Conservation (phyloP, 2,797 vertebrate species). For the Babyrousa celebensis region DNA sequence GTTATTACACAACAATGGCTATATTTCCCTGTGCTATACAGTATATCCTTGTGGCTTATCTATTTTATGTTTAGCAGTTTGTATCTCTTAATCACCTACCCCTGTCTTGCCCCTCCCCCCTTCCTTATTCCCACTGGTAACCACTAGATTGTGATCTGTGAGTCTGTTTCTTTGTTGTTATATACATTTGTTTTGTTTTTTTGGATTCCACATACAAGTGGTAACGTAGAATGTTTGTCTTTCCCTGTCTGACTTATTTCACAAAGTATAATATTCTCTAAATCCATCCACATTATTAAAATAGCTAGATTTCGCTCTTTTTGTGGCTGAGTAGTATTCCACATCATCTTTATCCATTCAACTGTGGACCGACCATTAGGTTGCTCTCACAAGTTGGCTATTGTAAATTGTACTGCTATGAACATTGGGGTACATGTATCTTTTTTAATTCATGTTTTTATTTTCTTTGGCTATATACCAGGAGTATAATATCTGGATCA, state of each 20-base stretch:
- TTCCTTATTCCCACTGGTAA: background rate
- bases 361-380: background rate
- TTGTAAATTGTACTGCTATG: background rate
- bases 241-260: background rate
- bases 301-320: no score
- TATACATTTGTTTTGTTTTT: background rate
- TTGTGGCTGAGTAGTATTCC: background rate
- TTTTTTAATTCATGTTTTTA: background rate
- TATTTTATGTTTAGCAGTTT: background rate
- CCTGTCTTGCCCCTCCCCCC: background rate
- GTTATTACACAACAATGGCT: background rate
- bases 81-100: background rate
- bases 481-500: background rate
- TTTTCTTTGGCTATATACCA: background rate
- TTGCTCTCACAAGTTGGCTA: background rate
- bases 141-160: background rate
- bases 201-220: background rate
- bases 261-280: background rate
- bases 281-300: background rate
- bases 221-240: background rate
- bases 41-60: background rate
- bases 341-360: background rate
- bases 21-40: background rate
- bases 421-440: background rate
- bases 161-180: background rate